Evolutionary conservation across 2,113 vertebrate species (phyloP).

Genomic region (Panthera leo): DNA sequence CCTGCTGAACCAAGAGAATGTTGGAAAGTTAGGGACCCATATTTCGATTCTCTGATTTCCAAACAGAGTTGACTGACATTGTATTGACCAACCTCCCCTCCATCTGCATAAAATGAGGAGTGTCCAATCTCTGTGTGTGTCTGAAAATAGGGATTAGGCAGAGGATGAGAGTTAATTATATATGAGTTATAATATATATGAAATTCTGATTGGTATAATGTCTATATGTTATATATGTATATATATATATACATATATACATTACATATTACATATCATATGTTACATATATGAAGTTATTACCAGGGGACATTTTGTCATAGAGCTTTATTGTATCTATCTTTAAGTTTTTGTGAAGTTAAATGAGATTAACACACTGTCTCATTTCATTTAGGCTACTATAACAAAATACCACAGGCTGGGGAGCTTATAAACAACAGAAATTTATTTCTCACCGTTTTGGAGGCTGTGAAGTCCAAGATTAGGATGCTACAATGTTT

Average conservation of each 20-base stretch:
- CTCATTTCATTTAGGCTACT: background rate
- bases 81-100: background rate
- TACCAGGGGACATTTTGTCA: background rate
- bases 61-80: background rate
- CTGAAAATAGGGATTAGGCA: background rate
- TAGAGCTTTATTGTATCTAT: background rate
- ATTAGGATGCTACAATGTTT: background rate
- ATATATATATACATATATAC: background rate
- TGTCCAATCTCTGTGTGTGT: background rate
- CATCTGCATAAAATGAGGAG: background rate
- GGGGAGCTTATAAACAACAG: background rate
- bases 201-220: background rate
- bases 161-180: background rate
- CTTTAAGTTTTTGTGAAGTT: background rate
- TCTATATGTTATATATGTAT: background rate
- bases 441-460: background rate
- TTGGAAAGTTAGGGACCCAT: background rate
- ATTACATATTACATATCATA: background rate
- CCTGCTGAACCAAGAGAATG: background rate
- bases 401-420: background rate
- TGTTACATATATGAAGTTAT: background rate
- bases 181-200: background rate
- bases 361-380: background rate
- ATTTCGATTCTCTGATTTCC: background rate
- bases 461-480: background rate